Conservation (phyloP, 2,113 vertebrate genomes). For the Phoxinus phoxinus region DNA sequence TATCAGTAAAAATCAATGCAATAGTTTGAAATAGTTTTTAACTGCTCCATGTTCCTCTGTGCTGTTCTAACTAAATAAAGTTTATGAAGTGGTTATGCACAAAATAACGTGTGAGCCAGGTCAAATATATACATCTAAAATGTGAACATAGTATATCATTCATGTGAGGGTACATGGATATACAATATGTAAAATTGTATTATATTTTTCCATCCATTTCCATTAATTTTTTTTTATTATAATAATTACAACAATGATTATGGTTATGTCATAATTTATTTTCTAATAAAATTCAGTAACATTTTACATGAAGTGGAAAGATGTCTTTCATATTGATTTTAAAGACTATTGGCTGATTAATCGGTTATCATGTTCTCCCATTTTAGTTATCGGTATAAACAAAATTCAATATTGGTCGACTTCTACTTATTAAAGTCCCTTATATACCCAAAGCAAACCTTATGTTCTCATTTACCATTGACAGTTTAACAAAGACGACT, state of each 20-base stretch:
- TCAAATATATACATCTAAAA: too few relatives aligned
- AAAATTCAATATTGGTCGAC: background rate
- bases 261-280: background rate
- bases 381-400: background rate
- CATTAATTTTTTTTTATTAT: background rate
- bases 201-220: too few relatives aligned
- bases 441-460: background rate
- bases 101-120: background rate
- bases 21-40: background rate
- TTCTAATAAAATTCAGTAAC: background rate
- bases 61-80: background rate
- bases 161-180: too few relatives aligned
- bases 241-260: background rate
- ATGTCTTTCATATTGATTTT: background rate
- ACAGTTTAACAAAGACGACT: background rate
- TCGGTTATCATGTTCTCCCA: background rate
- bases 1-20: background rate
- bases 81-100: background rate
- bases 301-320: background rate
- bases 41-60: background rate
- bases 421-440: background rate
- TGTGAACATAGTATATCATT: too few relatives aligned
- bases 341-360: background rate
- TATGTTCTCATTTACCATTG: background rate
- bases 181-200: too few relatives aligned